Base-by-base conservation (phyloP, 2,797 vertebrate species). In the Pempheris klunzingeri region DNA sequence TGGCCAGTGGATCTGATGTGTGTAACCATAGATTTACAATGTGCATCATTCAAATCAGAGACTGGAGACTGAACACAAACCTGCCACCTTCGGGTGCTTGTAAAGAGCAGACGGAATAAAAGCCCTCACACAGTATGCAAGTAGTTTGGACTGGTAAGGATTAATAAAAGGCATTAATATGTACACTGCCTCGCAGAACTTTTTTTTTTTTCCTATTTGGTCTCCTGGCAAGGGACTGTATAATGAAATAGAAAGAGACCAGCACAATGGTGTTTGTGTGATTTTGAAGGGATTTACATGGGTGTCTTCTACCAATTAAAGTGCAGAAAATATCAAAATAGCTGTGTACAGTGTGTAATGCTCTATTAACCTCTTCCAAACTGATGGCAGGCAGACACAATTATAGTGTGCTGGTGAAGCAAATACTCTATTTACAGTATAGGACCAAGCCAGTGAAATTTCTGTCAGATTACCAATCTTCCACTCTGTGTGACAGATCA, bases 161-260 rank as follows among this genome's bases (percentile, higher is more conserved):
- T 52, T 6, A 28, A 69, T 54, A 28, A 62, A 53, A 60, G 38
- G 7, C 58, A 36, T 67, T 13, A 26, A 49, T 49, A 61, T 41
- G 62, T 11, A 47, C 28, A 2, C 15, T 67, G 49, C 49, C 62
- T 55, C 1, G 0, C 20, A 69, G 50, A n/a, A 17, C 26, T 41
- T 34, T 57, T n/a, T 47, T 32, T 34, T 47, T 26, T 18, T 10
- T 7, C 9, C n/a, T 49, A 11, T 49, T 32, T 58, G 2, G 22
- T 70, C 60, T 34, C 0, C 41, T 36, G 20, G 26, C 49, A 36
- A 6, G n/a, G 3, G 22, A 24, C 32, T 52, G 6, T 20, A 22
- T 28, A 30, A 39, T 39, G 15, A 47, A 71, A 60, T 6, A 5
- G 13, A 49, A 81, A 22, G 66, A 49, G 14, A 68, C 24, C 41